Evolutionary conservation across 2,797 vertebrate genomes (phyloP), one percentile per base, ranked within the genome.

Genomic region (Gobio occitaniae): DNA sequence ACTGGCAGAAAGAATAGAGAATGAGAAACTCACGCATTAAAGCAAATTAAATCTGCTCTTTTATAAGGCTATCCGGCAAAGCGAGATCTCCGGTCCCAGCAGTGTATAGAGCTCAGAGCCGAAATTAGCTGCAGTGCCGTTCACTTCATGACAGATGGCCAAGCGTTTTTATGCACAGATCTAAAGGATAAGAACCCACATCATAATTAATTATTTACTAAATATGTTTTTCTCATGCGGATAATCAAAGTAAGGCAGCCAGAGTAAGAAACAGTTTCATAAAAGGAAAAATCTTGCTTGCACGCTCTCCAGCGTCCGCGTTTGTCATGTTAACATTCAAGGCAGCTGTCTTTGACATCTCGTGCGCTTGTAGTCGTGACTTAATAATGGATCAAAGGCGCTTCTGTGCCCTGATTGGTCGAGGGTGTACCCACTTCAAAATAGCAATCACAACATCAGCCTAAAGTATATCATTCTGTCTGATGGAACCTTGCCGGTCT

Each of bases 171-270:
- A 48, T 70, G 41, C 83, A 85, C 54, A 72, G 41, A 78, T 84
- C 82, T 66, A 68, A 70, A 78, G 82, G 19, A 85, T 85, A 85
- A 72, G 66, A 79, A 38, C 83, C 54, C 76, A 25, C 41, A 84
- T 84, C 68, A 79, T 72, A 72, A 85, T 85, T 52, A 72, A 85
- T 85, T 72, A 85, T 85, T 80, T 41, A 85, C 83, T 71, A 79
- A 71, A 72, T 72, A 63, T 50, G 44, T 77, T 61, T 84, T 84
- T 84, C 82, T 76, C 61, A 54, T 25, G 71, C 19, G 61, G 21
- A 76, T 76, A 63, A 74, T 79, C 54, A 79, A 69, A 72, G 75
- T 38, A 65, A 79, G 32, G 38, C 75, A 78, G n/a, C 16, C 52
- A 70, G 25, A 15, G 44, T 16, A n/a, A 84, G 38, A 79, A 78